These are phyloP conservation scores for Sylvietta virens DNA, from an alignment of 2,113 vertebrate genomes.

Conservation along the genomic window DNA sequence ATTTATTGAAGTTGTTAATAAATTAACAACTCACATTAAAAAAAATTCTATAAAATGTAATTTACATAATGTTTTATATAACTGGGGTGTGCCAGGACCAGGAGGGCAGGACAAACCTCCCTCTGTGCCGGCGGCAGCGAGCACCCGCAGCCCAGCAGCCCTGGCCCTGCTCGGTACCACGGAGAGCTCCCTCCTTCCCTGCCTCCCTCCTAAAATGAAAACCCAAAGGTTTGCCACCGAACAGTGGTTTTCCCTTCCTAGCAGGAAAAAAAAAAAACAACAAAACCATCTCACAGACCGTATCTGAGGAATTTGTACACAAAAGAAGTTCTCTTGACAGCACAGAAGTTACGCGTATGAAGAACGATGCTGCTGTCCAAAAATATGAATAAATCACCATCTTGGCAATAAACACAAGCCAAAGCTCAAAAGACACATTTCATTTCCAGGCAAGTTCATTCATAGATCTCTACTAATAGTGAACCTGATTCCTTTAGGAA, in stretches of 20 bases:
- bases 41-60: neutral
- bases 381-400: neutral
- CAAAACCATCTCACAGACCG: neutral
- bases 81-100: too few species aligned
- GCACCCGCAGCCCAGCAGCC: fast-evolving
- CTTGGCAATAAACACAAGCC: neutral
- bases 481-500: neutral
- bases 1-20: neutral
- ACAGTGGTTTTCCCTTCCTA: neutral
- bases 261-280: neutral
- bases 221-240: neutral
- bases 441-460: neutral
- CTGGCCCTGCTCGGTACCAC: neutral
- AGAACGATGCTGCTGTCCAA: neutral
- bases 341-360: neutral
- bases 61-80: fast-evolving
- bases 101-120: neutral
- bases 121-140: neutral
- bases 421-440: neutral
- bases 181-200: slow-evolving; percentile 25
- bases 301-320: neutral
- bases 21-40: neutral
- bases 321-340: neutral
- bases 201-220: neutral
- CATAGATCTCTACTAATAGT: neutral